Conservation (phyloP, 2,888 invertebrate species). For the Saturnia pavonia region DNA sequence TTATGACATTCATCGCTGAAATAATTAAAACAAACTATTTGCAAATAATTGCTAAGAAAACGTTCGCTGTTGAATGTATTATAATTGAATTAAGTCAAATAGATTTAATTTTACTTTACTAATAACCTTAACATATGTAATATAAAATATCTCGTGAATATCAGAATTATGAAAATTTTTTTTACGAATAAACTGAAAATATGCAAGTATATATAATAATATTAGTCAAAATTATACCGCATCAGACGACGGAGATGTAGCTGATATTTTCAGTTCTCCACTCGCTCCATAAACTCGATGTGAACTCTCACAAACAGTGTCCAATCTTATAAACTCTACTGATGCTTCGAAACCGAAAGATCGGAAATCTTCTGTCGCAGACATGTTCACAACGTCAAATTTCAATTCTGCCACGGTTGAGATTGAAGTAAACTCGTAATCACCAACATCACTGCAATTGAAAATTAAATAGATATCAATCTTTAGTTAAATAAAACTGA, state of each 20-base stretch:
- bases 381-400: slow-evolving; percentile 92
- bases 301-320: slow-evolving; percentile 86
- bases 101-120: too few species aligned
- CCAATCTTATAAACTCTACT: slow-evolving; percentile 89
- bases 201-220: too few species aligned
- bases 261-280: slow-evolving; percentile 86
- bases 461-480: not conserved
- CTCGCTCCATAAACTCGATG: slow-evolving; percentile 88
- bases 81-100: too few species aligned
- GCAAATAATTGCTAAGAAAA: not conserved
- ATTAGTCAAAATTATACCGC: slow-evolving; percentile 60
- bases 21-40: not conserved
- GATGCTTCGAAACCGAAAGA: slow-evolving; percentile 92
- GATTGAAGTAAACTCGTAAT: slow-evolving; percentile 89
- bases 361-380: slow-evolving; percentile 91
- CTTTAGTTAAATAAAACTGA: not conserved
- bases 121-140: too few species aligned
- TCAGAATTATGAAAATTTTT: too few species aligned
- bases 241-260: slow-evolving; percentile 74
- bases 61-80: not conserved
- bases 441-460: slow-evolving; percentile 63
- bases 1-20: not conserved
- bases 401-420: slow-evolving; percentile 90
- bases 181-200: too few species aligned
- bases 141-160: too few species aligned